Base-by-base conservation (phyloP, 2,113 vertebrate species). In the Lota lota region DNA sequence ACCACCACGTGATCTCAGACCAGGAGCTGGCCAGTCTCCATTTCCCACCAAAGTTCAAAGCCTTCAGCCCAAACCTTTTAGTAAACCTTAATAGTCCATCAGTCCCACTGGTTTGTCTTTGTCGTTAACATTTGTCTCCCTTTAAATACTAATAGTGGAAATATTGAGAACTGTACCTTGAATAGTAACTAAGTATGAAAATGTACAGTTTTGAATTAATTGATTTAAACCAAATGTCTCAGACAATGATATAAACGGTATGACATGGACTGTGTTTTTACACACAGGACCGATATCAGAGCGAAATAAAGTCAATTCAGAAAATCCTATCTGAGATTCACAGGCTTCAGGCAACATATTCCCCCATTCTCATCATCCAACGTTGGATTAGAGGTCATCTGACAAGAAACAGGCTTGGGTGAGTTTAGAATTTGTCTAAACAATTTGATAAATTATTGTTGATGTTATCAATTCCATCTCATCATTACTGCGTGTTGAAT, bases 361-460 rank as follows among this genome's bases (percentile, higher is more conserved):
- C 89, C 58, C 92, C 91, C 70, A 78, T 92, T 58, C 72, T 92
- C 70, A 92, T 92, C 78, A 66, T 92, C 82, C 92, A 93, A 74
- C 89, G 83, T 77, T 93, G 88, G 88, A 88, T 90, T 62, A 83
- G 90, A 75, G 93, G 91, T 36, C 83, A 90, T 73, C 79, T 93
- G 66, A 80, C 79, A 62, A 89, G 92, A 68, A 91, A 85, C 75
- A 63, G 33, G n/a, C 58, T 87, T 40, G 83, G 91, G 91, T 93
- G 89, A 73, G 83, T 47, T 66, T 22, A 40, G 20, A 21, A 28
- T 28, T 63, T 64, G 19, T 7, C 40, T 10, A 47, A 47, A 11
- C 6, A 47, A 47, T 47, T 10, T 8, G 2, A 47, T 47, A 12
- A 47, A 47, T 11, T 5, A 33, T 47, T 47, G 40, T 47, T 33